phyloP scores from a whole-genome alignment of 2,797 vertebrate species.

The Falco biarmicus region DNA sequence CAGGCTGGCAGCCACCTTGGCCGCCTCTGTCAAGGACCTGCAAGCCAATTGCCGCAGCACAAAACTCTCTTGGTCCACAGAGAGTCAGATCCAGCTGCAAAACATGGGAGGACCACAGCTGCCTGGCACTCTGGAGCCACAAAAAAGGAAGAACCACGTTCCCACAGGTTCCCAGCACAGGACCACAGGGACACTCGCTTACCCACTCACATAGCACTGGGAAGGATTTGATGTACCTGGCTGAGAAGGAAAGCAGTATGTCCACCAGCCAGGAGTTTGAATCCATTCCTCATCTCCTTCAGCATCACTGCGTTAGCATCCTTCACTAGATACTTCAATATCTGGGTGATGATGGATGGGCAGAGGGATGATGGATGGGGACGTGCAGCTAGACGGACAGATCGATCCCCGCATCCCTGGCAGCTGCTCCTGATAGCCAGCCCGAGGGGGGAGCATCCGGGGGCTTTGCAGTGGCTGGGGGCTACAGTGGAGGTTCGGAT shows the following conservation, averaged over 20 bases:
- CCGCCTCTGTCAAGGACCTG: not conserved
- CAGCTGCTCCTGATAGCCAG: not conserved
- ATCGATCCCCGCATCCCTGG: not conserved
- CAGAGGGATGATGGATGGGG: not conserved
- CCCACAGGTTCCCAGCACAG: not conserved
- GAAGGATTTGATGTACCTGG: not conserved
- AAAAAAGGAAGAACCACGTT: not conserved
- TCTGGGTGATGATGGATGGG: not conserved
- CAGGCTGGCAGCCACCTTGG: not conserved
- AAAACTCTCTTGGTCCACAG: not conserved
- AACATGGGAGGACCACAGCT: not conserved
- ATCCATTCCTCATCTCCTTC: not conserved
- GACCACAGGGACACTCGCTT: fast-evolving
- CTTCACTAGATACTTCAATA: not conserved
- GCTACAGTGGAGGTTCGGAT: fast-evolving
- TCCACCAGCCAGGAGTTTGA: not conserved
- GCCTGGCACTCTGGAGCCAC: no score
- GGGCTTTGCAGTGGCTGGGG: not conserved
- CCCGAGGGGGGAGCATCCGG: not conserved
- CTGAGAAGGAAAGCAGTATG: not conserved
- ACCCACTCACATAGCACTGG: not conserved
- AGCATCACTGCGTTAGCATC: fast-evolving
- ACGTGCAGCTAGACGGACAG: fast-evolving
- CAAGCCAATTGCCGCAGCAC: not conserved
- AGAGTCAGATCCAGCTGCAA: not conserved